Conservation (phyloP, 1,140 invertebrate species). For the Campoletis sonorensis region DNA sequence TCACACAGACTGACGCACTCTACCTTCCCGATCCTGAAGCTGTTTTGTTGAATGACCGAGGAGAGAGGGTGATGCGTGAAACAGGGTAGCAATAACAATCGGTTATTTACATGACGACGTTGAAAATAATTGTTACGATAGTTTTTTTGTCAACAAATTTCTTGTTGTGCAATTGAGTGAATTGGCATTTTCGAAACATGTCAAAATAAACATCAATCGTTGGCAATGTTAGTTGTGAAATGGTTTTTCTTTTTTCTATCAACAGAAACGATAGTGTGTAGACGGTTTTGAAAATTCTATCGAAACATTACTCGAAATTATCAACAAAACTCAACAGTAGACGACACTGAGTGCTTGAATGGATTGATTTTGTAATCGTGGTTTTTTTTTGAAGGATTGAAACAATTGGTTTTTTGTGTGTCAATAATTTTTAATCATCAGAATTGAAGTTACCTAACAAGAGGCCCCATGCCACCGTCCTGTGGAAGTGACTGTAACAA, state of each 20-base stretch:
- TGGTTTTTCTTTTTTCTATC: too few species aligned
- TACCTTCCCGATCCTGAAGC: constrained; percentile 85
- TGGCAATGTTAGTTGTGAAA: too few species aligned
- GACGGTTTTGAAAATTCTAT: too few species aligned
- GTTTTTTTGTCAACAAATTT: too few species aligned
- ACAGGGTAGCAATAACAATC: constrained; percentile 66
- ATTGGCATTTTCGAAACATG: neutral
- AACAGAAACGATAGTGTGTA: too few species aligned
- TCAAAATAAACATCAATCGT: too few species aligned
- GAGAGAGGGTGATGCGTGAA: constrained; percentile 55
- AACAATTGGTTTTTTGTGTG: neutral
- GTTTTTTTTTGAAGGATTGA: neutral
- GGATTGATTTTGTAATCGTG: too few species aligned
- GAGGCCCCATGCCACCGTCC: constrained; percentile 75
- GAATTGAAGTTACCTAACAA: constrained; percentile 76
- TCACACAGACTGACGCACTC: constrained; percentile 80
- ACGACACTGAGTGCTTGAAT: too few species aligned
- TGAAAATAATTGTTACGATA: neutral
- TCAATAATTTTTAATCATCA: neutral
- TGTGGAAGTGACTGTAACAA: constrained; percentile 76
- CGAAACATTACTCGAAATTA: too few species aligned
- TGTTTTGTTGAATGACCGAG: constrained; percentile 66
- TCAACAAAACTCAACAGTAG: too few species aligned
- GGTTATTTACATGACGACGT: constrained; percentile 57
- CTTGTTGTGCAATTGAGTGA: neutral